Evolutionary conservation across 2,113 vertebrate species (phyloP).

Genomic region (Podarcis muralis): DNA sequence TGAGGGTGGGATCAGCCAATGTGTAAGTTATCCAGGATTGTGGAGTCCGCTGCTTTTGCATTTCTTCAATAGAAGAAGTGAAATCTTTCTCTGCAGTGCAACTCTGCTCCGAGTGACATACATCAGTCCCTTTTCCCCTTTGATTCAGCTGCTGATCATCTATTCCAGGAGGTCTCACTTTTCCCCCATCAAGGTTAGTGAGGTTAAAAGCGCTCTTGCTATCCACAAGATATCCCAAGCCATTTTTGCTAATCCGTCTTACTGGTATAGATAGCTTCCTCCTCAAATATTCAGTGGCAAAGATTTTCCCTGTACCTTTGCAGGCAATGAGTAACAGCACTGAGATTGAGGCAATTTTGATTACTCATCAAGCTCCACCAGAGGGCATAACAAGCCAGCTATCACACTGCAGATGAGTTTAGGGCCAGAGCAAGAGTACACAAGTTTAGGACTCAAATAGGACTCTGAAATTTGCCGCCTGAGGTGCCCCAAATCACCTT

Average conservation of each 20-base stretch:
- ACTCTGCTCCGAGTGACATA: background rate
- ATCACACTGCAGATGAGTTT: too few relatives aligned
- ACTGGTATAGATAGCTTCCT: background rate
- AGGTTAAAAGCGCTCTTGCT: background rate
- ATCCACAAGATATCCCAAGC: background rate
- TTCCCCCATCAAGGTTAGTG: background rate
- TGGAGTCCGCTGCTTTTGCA: background rate
- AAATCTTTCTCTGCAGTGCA: too few relatives aligned
- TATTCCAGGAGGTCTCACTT: background rate
- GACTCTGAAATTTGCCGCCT: too few relatives aligned
- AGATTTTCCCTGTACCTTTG: background rate
- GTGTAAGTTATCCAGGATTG: background rate
- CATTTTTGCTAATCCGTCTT: background rate
- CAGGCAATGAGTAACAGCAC: background rate
- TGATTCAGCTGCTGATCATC: background rate
- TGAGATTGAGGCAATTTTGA: background rate
- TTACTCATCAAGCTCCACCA: background rate
- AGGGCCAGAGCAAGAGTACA: too few relatives aligned
- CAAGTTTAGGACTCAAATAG: too few relatives aligned
- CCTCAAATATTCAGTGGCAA: background rate
- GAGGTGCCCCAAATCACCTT: too few relatives aligned
- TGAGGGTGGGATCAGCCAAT: background rate
- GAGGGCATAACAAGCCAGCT: background rate
- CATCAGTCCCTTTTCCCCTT: background rate
- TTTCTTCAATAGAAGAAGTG: too few relatives aligned